Percentiles rank a stretch among this genome's conserved stretches.
These are phyloP conservation scores for Melierax canorus DNA, from an alignment of 2,113 vertebrate species.

Conservation along the genomic window DNA sequence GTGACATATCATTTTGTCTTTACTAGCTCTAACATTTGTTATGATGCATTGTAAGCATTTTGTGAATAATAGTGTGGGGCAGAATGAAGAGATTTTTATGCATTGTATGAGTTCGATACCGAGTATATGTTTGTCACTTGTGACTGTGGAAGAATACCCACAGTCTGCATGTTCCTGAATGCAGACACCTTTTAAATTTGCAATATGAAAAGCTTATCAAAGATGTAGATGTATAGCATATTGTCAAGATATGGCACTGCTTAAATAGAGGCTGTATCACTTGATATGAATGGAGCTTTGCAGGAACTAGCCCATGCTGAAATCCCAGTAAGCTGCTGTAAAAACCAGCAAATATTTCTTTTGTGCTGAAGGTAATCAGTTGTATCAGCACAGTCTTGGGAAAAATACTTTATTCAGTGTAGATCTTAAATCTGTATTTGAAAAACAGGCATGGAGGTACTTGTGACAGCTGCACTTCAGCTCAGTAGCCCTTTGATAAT, in stretches of 20 bases:
- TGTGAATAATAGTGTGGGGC: neutral
- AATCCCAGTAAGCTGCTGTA: neutral
- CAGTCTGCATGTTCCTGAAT: neutral
- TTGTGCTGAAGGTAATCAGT: neutral
- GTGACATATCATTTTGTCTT: neutral
- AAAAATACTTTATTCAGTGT: neutral
- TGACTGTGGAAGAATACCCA: neutral
- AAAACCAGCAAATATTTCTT: neutral
- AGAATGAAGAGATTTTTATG: neutral
- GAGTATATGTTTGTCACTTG: neutral
- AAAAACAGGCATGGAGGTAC: neutral
- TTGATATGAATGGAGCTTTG: neutral
- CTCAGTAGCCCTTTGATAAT: neutral
- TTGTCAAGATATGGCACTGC: neutral
- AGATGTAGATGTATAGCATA: neutral
- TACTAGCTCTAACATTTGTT: neutral
- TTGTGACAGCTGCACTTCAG: neutral
- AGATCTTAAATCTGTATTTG: neutral
- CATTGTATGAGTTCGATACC: neutral
- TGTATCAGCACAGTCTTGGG: neutral
- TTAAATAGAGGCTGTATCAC: neutral
- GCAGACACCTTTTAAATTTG: neutral
- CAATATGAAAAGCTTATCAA: neutral
- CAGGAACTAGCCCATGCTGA: neutral
- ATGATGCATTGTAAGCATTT: neutral